These are phyloP conservation scores for Ephydatia muelleri DNA, from an alignment of 37 sponge, comb jelly and placozoan species.

Conservation along the genomic window DNA sequence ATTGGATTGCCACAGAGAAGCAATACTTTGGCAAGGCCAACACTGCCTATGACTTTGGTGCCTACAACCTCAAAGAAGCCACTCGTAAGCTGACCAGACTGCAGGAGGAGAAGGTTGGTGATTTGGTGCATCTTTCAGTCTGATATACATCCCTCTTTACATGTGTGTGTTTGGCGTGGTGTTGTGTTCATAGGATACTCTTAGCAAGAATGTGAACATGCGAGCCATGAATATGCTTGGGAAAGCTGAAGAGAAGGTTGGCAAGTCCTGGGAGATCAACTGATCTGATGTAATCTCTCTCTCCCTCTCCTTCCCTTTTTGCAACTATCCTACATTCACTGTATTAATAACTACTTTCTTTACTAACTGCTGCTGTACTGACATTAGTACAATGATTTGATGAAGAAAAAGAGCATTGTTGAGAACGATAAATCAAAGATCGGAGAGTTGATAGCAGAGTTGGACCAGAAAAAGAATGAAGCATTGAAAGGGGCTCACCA, in stretches of 20 bases:
- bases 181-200: constrained; percentile 64
- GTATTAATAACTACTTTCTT: no score
- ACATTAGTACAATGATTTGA: constrained; percentile 84
- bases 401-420: constrained; percentile 94
- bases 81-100: constrained; percentile 60
- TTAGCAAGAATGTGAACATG: constrained; percentile 96
- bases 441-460: constrained; percentile 78
- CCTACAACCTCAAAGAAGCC: constrained; percentile 67
- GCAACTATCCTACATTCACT: background rate
- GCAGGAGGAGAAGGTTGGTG: constrained; percentile 81
- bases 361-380: background rate
- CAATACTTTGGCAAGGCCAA: constrained; percentile 94
- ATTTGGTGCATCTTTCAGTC: background rate
- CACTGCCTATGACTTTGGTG: constrained; percentile 94
- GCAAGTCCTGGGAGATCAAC: background rate
- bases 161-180: constrained; percentile 7
- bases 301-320: background rate
- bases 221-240: constrained; percentile 99
- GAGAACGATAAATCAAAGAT: constrained; percentile 96
- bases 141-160: background rate
- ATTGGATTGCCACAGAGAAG: constrained; percentile 93
- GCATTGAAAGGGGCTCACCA: constrained; percentile 81
- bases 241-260: constrained; percentile 97
- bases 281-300: background rate
- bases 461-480: constrained; percentile 98